Evolutionary conservation across 2,113 vertebrate species (phyloP).

Genomic region (Pteropus alecto): DNA sequence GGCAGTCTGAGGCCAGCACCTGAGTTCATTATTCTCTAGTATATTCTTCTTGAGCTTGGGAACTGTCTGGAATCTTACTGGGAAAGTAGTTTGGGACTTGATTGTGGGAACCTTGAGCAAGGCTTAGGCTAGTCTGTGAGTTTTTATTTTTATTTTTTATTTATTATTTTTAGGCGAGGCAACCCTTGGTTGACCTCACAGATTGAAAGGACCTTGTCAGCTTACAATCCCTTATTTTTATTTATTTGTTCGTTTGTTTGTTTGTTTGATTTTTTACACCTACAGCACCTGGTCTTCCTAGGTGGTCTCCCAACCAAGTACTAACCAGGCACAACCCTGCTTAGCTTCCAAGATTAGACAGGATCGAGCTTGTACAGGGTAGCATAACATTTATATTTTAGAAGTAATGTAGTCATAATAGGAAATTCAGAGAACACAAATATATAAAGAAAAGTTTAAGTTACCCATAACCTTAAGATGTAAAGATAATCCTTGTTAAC

Average conservation of each 20-base stretch:
- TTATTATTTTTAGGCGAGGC: too few relatives aligned
- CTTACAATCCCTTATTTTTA: neutral
- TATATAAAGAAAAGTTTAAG: neutral
- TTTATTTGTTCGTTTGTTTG: too few relatives aligned
- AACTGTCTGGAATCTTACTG: neutral
- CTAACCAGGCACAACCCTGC: too few relatives aligned
- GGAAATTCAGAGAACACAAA: neutral
- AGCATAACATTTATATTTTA: neutral
- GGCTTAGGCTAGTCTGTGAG: neutral
- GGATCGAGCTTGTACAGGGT: too few relatives aligned
- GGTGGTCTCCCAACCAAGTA: too few relatives aligned
- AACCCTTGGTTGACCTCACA: too few relatives aligned
- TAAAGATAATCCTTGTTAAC: neutral
- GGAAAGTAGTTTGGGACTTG: neutral
- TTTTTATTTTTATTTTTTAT: neutral
- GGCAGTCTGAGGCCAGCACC: neutral
- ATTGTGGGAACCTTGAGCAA: neutral
- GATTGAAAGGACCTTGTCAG: too few relatives aligned
- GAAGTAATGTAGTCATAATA: neutral
- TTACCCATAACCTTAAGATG: neutral
- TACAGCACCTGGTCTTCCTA: too few relatives aligned
- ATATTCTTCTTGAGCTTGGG: neutral
- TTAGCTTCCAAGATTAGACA: too few relatives aligned
- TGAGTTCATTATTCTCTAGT: neutral
- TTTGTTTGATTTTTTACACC: too few relatives aligned